Percentiles rank a stretch among this genome's conserved stretches.
Evolutionary conservation across 2,888 invertebrate species (phyloP).

Genomic region (Phaedon cochleariae): DNA sequence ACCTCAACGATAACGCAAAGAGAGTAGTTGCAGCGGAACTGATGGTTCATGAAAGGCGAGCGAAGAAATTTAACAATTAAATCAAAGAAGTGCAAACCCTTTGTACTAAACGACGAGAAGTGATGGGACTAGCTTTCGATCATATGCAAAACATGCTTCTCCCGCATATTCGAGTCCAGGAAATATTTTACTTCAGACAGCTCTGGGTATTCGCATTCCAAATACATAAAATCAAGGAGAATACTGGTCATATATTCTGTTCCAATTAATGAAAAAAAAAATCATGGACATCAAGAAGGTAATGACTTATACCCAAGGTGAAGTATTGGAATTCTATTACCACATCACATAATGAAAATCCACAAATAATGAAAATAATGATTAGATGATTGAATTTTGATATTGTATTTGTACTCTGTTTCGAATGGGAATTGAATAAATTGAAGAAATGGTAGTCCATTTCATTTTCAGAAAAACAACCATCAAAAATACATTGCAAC

Average conservation of each 20-base stretch:
- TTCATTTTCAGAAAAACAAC: too few relatives aligned
- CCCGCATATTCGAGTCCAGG: constrained; percentile 46
- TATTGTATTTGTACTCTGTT: too few relatives aligned
- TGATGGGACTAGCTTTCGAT: constrained; percentile 44
- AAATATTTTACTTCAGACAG: constrained; percentile 44
- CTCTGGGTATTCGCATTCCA: constrained; percentile 25
- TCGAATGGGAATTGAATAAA: too few relatives aligned
- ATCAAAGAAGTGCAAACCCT: constrained; percentile 9
- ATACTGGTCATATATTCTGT: constrained; percentile 25
- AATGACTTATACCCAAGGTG: too few relatives aligned
- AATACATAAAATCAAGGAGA: constrained; percentile 19
- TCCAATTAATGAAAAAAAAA: not conserved
- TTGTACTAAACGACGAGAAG: constrained; percentile 28
- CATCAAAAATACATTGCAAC: too few relatives aligned
- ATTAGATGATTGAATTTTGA: too few relatives aligned
- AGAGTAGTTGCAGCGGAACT: constrained; percentile 22
- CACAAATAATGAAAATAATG: too few relatives aligned
- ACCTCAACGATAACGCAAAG: constrained; percentile 30
- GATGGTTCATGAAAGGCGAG: constrained; percentile 28
- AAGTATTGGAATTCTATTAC: too few relatives aligned
- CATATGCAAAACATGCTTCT: constrained; percentile 44
- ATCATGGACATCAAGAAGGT: too few relatives aligned
- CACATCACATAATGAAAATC: too few relatives aligned
- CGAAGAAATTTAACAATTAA: constrained; percentile 29
- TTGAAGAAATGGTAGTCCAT: too few relatives aligned